Base-by-base conservation (phyloP, 1,140 invertebrate genomes). In the Leptoteleia sp. region DNA sequence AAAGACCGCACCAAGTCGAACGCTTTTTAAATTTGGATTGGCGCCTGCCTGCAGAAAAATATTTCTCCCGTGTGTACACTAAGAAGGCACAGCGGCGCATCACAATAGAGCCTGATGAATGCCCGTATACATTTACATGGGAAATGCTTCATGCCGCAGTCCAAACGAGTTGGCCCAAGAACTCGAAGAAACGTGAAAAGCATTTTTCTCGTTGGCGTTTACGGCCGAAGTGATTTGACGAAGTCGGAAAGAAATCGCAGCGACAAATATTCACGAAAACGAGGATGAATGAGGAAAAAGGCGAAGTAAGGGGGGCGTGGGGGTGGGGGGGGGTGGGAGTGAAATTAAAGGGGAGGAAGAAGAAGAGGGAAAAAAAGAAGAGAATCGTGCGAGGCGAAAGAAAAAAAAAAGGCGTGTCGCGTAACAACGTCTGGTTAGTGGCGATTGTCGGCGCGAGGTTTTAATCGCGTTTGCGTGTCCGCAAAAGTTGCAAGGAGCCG, bases 111-210 rank as follows among this genome's bases (percentile, higher is more conserved):
- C 79, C 82, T 88, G 87, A 88, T 87, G 87, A 88, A 87, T 88
- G 82, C 83, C 76, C 84, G 86, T 87, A 88, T 87, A 88, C 81
- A 88, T 88, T 88, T 88, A 87, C 86, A 88, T 87, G 82, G 84
- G 81, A 86, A 88, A 87, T 88, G 80, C 77, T 62, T 79, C 64
- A 76, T 76, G 64, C 59, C 42, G 52, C 37, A 72, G 75, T 77
- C 70, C 76, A 78, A 77, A 73, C 68, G 67, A 70, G 68, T 73
- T 82, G 79, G 81, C 76, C 79, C 79, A 70, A 76, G 80, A 77
- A 79, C 71, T 77, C 55, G 72, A 76, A 77, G 64, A 71, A 79
- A 79, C 81, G 81, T 82, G 81, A 77, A 82, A 75, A 80, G 81
- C 77, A 79, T 82, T 82, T 82, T 73, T 76, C 77, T 42, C 73